A percentile compares a stretch with the other conserved stretches of the same genome.
Conservation (phyloP, 1,140 invertebrate species). For the Rhysida immarginata region DNA sequence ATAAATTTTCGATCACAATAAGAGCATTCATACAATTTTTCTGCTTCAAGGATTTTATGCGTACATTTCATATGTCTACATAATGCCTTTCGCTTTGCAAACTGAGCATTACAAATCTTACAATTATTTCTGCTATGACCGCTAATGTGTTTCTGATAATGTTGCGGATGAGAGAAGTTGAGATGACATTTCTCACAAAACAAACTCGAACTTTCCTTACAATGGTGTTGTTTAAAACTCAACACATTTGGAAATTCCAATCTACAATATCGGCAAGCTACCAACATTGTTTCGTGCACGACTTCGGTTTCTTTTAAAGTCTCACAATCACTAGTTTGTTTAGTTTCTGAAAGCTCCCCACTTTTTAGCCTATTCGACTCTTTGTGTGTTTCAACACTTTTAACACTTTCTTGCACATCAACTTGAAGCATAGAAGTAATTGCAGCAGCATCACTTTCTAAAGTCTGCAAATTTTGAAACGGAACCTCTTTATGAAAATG, state of each 20-base stretch:
- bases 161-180: slow-evolving; percentile 6
- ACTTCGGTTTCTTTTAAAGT: too few species aligned
- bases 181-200: slow-evolving; percentile 10
- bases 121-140: slow-evolving; percentile 14
- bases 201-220: background rate
- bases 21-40: slow-evolving; percentile 13
- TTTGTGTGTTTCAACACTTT: too few species aligned
- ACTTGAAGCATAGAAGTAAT: too few species aligned
- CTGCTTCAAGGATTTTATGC: slow-evolving; percentile 12
- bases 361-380: too few species aligned
- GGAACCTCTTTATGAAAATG: too few species aligned
- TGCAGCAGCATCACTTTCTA: too few species aligned
- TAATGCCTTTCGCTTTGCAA: slow-evolving; percentile 13
- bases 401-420: too few species aligned
- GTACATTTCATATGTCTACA: slow-evolving; percentile 13
- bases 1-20: slow-evolving; percentile 12
- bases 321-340: too few species aligned
- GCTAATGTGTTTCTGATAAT: slow-evolving; percentile 11
- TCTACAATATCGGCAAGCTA: background rate
- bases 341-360: too few species aligned
- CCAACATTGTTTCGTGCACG: too few species aligned
- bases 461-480: too few species aligned
- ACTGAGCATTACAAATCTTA: slow-evolving; percentile 11
- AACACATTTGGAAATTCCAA: background rate
- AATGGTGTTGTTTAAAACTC: background rate